A percentile compares a stretch with the other conserved stretches of the same genome.
Conservation (phyloP, 1,140 invertebrate species). For the Papilio glaucus region DNA sequence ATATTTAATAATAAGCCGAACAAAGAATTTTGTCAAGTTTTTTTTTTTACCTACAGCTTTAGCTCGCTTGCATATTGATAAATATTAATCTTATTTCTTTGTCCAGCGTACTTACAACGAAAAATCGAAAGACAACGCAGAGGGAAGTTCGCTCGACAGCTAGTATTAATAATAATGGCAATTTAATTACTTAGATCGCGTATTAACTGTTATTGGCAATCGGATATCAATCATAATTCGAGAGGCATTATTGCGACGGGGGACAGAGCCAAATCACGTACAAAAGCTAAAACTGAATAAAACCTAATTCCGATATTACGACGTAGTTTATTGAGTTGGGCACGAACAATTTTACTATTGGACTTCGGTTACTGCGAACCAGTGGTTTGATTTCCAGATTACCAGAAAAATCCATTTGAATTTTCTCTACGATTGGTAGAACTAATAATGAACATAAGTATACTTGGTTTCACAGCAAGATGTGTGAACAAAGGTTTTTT, state of each 20-base stretch:
- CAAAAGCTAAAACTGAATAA: constrained; percentile 63
- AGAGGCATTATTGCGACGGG: constrained; percentile 34
- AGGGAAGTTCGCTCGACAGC: no score
- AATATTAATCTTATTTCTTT: no score
- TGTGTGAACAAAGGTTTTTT: no score
- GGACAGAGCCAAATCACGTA: constrained; percentile 59
- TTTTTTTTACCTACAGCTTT: no score
- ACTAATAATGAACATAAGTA: not conserved
- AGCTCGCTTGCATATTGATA: no score
- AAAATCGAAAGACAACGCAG: no score
- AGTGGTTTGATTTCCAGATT: constrained; percentile 1
- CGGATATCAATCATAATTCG: constrained; percentile 35
- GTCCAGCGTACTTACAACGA: no score
- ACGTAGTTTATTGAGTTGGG: constrained; percentile 55
- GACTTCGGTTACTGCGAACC: not conserved
- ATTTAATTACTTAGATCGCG: not conserved
- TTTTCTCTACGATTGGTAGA: not conserved
- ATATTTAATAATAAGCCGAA: no score
- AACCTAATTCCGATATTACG: constrained; percentile 59
- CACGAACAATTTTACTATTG: constrained; percentile 60
- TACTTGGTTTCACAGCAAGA: no score
- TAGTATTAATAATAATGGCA: not conserved
- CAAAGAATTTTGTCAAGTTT: no score
- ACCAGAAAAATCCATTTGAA: not conserved
- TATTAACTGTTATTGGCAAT: constrained; percentile 33